A percentile compares a stretch with the other conserved stretches of the same genome.
Conservation (phyloP, 2,888 invertebrate genomes). For the Ischnus inquisitorius region DNA sequence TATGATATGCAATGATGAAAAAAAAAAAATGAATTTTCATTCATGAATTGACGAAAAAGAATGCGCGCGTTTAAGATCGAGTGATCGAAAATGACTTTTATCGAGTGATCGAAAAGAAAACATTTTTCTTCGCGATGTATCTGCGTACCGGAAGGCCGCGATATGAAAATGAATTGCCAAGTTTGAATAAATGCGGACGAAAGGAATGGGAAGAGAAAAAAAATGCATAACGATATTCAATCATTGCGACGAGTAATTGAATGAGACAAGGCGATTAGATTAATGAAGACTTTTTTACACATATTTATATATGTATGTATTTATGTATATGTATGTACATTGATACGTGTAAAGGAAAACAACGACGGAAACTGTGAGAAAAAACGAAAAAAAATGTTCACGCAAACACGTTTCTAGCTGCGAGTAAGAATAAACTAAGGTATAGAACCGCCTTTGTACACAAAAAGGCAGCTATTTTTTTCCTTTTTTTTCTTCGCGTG, state of each 20-base stretch:
- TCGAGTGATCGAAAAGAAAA: too few species aligned
- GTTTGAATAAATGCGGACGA: not conserved
- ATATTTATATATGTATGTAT: conserved; percentile 54
- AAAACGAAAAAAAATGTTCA: conserved; percentile 24
- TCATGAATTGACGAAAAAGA: too few species aligned
- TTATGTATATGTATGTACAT: conserved; percentile 71
- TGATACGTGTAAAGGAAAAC: conserved; percentile 70
- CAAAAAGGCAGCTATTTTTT: conserved; percentile 7
- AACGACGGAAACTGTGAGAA: conserved; percentile 1
- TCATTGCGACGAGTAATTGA: not conserved
- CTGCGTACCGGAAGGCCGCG: not conserved
- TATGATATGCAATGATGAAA: too few species aligned
- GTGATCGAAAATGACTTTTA: too few species aligned
- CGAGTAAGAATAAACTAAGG: conserved; percentile 70
- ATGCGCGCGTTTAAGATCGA: too few species aligned
- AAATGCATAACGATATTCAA: not conserved
- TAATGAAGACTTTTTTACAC: conserved; percentile 37
- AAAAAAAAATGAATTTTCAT: too few species aligned
- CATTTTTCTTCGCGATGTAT: not conserved
- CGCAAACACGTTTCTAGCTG: conserved; percentile 73
- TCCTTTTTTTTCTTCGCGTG: not conserved
- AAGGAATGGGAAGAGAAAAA: not conserved
- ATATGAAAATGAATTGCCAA: not conserved
- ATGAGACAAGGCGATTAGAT: conserved; percentile 3
- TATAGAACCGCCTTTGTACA: conserved; percentile 73